Evolutionary conservation across 2,888 invertebrate genomes (phyloP).

Genomic region (Lithophane socia): DNA sequence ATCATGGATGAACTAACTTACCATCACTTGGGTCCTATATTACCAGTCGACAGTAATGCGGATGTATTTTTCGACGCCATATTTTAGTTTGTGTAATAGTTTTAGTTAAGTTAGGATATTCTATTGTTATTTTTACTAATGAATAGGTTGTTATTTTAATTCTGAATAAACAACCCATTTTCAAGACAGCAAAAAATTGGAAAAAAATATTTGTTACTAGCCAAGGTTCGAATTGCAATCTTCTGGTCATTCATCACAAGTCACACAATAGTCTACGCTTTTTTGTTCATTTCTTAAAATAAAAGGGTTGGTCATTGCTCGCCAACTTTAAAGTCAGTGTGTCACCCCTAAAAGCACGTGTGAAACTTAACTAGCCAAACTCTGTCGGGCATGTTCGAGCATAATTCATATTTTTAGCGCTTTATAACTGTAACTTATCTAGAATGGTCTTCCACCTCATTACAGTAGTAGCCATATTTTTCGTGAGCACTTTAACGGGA

Average conservation of each 20-base stretch:
- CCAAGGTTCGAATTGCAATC: neutral
- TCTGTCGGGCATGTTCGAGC: slow-evolving; percentile 55
- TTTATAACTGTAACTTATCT: slow-evolving; percentile 51
- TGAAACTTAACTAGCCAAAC: slow-evolving; percentile 58
- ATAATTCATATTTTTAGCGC: slow-evolving; percentile 64
- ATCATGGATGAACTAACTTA: too few species aligned
- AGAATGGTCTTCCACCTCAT: slow-evolving; percentile 53
- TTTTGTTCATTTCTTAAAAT: neutral
- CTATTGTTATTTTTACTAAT: neutral
- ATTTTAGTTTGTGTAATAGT: neutral
- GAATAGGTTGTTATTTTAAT: too few species aligned
- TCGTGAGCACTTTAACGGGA: slow-evolving; percentile 44
- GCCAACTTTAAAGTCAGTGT: slow-evolving; percentile 8
- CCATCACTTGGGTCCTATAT: neutral
- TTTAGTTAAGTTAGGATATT: neutral
- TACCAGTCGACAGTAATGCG: neutral
- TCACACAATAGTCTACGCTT: neutral
- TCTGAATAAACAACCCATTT: too few species aligned
- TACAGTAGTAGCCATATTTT: slow-evolving; percentile 49
- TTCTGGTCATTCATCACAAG: neutral
- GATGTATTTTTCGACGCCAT: neutral
- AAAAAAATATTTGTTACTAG: neutral
- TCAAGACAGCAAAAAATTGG: too few species aligned
- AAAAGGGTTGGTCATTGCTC: neutral
- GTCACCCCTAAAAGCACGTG: slow-evolving; percentile 37